A percentile compares a stretch with the other conserved stretches of the same genome.
These are phyloP conservation scores for Galerucella nymphaeae DNA, from an alignment of 2,888 invertebrate genomes.

Conservation along the genomic window DNA sequence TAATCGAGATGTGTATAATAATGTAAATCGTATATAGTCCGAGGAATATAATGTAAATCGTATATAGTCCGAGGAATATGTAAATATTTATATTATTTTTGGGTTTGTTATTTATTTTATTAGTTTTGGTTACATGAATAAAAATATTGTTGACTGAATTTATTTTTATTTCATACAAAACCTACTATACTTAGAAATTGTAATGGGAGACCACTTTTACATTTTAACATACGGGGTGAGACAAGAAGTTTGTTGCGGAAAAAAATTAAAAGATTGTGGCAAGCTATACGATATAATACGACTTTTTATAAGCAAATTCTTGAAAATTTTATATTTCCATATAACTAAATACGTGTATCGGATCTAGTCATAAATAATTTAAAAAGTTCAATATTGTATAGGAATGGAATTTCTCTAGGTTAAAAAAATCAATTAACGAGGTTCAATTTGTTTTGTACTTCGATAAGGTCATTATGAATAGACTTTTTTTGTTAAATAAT, in stretches of 20 bases:
- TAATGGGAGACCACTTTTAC: no score
- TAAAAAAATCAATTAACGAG: slow-evolving; percentile 34
- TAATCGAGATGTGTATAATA: no score
- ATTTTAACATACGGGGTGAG: no score
- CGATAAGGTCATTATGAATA: slow-evolving; percentile 15
- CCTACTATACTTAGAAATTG: background rate
- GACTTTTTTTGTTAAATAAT: slow-evolving; percentile 26
- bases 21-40: no score
- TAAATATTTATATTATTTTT: slow-evolving; percentile 7
- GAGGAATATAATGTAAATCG: no score
- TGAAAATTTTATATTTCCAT: no score
- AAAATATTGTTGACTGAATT: slow-evolving; percentile 10
- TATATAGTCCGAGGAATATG: no score
- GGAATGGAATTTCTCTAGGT: slow-evolving; percentile 21
- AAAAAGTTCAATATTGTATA: slow-evolving; percentile 4
- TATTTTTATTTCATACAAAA: slow-evolving; percentile 1
- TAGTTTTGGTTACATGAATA: slow-evolving; percentile 4
- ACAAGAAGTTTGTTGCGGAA: no score
- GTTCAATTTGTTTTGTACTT: slow-evolving; percentile 30
- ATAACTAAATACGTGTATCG: background rate
- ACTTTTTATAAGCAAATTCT: background rate
- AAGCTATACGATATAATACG: no score
- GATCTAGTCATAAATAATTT: slow-evolving; percentile 6
- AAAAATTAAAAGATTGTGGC: no score
- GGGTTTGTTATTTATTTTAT: slow-evolving; percentile 18